Conservation (phyloP, 2,888 invertebrate genomes). For the Vesta saturnalis region DNA sequence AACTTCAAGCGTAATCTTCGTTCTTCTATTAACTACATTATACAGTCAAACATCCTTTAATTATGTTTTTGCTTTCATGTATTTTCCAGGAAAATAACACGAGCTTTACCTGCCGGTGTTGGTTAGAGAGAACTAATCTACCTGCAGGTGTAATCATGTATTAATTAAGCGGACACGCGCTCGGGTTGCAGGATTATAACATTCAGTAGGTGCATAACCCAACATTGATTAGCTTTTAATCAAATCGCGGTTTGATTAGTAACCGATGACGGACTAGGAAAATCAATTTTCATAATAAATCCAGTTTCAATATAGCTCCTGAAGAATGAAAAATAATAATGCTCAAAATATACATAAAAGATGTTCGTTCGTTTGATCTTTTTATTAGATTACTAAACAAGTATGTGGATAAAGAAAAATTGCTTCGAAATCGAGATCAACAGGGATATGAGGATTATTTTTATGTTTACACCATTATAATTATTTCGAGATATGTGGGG, state of each 20-base stretch:
- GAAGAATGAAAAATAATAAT: constrained; percentile 20
- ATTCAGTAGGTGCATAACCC: constrained; percentile 50
- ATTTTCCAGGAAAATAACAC: constrained; percentile 35
- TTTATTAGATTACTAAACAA: constrained; percentile 2
- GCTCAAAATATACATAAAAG: background rate
- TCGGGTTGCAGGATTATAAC: constrained; percentile 51
- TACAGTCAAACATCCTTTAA: constrained; percentile 27
- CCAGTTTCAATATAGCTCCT: background rate
- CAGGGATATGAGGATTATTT: background rate
- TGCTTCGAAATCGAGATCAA: background rate
- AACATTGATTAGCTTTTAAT: constrained; percentile 55
- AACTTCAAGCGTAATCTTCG: no score
- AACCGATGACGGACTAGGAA: constrained; percentile 30
- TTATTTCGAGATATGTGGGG: background rate
- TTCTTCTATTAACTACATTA: constrained; percentile 1
- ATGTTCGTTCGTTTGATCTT: constrained; percentile 17
- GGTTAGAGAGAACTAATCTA: constrained; percentile 43
- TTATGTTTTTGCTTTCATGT: constrained; percentile 33
- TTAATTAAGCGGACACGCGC: constrained; percentile 57
- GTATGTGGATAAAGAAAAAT: background rate
- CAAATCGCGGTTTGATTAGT: constrained; percentile 51
- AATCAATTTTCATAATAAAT: constrained; percentile 27
- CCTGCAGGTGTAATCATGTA: constrained; percentile 57
- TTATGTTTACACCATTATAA: background rate
- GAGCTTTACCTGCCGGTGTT: constrained; percentile 30